phyloP scores from a whole-genome alignment of 2,888 invertebrate genomes.

The Drosophila meridiana region DNA sequence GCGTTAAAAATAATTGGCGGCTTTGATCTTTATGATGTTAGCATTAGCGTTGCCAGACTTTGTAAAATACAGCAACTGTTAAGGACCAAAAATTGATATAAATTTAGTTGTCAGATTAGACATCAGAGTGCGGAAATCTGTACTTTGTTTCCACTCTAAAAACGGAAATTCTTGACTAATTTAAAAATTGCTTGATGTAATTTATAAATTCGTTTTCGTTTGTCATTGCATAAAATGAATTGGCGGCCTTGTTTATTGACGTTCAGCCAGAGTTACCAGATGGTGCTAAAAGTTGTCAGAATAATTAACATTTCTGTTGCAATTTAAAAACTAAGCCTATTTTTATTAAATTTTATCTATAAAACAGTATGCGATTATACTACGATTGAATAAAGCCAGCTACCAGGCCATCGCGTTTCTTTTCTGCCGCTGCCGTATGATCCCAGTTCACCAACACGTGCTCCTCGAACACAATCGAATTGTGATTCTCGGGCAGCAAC shows the following conservation, averaged over 20 bases:
- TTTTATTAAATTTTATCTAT: not conserved
- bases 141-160: not conserved
- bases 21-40: not conserved
- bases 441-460: conserved; percentile 46
- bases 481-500: conserved; percentile 30
- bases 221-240: not conserved
- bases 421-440: conserved; percentile 41
- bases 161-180: no score
- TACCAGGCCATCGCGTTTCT: conserved; percentile 43
- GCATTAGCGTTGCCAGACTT: conserved; percentile 29
- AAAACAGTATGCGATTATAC: not conserved
- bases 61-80: not conserved
- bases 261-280: conserved; percentile 1
- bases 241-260: not conserved
- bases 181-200: not conserved
- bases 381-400: conserved; percentile 35
- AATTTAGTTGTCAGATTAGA: not conserved
- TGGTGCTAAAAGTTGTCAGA: not conserved
- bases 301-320: not conserved
- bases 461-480: conserved; percentile 30
- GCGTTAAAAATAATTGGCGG: conserved; percentile 15
- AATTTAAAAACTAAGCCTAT: not conserved
- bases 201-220: not conserved
- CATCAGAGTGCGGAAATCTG: not conserved
- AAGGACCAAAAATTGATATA: not conserved